Percentiles rank a stretch among this genome's conserved stretches.
Conservation (phyloP, 2,888 invertebrate species). For the Gnatocerus cornutus region DNA sequence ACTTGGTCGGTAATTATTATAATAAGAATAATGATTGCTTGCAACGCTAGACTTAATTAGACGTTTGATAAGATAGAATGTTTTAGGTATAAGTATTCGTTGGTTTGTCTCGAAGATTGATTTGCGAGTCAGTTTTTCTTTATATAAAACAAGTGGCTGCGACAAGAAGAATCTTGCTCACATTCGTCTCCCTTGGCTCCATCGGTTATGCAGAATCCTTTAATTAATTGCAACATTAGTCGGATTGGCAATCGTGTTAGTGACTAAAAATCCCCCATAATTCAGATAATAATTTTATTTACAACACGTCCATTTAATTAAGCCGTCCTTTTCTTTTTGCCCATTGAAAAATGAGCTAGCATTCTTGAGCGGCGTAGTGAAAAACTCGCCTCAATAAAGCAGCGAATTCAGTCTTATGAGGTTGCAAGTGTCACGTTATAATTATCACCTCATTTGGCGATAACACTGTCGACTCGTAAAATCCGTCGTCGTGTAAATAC, state of each 20-base stretch:
- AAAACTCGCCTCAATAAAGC: constrained; percentile 46
- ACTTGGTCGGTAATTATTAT: no score
- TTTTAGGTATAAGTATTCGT: no score
- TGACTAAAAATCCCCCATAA: constrained; percentile 32
- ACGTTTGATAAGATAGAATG: no score
- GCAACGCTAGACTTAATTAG: no score
- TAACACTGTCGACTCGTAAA: constrained; percentile 59
- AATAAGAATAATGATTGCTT: no score
- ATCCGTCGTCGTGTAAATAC: constrained; percentile 57
- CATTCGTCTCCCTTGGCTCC: background rate
- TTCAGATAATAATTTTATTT: constrained; percentile 42
- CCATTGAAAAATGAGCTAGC: constrained; percentile 24
- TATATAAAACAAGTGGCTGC: constrained; percentile 3
- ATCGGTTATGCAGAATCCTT: constrained; percentile 8
- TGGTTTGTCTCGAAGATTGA: background rate
- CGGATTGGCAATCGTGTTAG: constrained; percentile 14
- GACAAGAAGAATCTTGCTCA: constrained; percentile 3
- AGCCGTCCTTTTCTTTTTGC: constrained; percentile 18
- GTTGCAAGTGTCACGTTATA: constrained; percentile 53
- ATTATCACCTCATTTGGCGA: constrained; percentile 59
- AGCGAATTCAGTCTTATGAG: constrained; percentile 42
- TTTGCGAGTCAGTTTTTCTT: background rate
- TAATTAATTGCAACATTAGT: constrained; percentile 12
- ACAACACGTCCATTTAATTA: constrained; percentile 36
- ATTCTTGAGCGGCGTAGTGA: constrained; percentile 23